Conservation (phyloP, 2,113 vertebrate species). For the Cavia porcellus region DNA sequence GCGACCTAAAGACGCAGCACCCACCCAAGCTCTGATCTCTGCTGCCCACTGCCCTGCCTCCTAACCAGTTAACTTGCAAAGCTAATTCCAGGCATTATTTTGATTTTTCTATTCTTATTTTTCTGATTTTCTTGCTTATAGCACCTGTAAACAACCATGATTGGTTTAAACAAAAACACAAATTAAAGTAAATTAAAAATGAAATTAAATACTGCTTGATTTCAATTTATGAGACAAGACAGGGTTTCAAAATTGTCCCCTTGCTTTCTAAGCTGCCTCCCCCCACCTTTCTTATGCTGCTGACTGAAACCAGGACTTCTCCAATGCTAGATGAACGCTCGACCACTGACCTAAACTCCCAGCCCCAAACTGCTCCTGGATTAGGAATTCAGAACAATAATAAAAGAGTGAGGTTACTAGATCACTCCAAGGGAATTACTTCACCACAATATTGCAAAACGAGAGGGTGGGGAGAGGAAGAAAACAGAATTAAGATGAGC, state of each 20-base stretch:
- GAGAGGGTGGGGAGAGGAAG: not conserved
- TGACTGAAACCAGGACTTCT: not conserved
- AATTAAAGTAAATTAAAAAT: not conserved
- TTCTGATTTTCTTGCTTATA: slow-evolving; percentile 17
- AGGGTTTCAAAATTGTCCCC: not conserved
- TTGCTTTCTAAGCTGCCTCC: not conserved
- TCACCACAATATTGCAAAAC: not conserved
- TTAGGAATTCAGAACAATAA: not conserved
- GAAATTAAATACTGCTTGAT: slow-evolving; percentile 43
- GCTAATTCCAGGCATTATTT: not conserved
- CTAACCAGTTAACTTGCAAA: not conserved
- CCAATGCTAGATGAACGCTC: not conserved
- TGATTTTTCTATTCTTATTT: not conserved
- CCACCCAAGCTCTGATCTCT: not conserved
- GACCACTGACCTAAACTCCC: not conserved
- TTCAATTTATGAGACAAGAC: slow-evolving; percentile 8
- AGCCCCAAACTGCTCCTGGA: not conserved
- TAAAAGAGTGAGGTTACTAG: not conserved
- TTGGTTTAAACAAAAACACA: not conserved
- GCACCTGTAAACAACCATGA: not conserved
- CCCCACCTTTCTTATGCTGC: not conserved
- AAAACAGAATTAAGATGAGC: not conserved
- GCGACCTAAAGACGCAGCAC: not conserved
- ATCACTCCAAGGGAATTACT: not conserved
- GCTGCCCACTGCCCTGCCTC: not conserved